phyloP scores from a whole-genome alignment of 2,888 invertebrate species.

The Morpho deidamia region DNA sequence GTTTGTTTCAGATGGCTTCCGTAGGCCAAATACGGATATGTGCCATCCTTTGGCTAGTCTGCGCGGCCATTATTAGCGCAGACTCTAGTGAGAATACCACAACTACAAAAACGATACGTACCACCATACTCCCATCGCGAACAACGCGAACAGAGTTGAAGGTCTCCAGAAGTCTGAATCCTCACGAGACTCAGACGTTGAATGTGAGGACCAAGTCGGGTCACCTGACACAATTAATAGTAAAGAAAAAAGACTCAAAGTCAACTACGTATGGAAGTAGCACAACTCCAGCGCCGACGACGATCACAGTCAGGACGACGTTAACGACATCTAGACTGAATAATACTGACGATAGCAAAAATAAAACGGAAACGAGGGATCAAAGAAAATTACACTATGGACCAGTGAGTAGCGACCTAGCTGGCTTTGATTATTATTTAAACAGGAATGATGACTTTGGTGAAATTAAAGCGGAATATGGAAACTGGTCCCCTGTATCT shows the following conservation, averaged over 20 bases:
- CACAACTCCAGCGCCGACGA: constrained; percentile 47
- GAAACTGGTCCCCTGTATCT: constrained; percentile 75
- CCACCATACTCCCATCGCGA: constrained; percentile 74
- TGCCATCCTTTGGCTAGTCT: constrained; percentile 56
- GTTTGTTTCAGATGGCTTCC: constrained; percentile 70
- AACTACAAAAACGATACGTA: constrained; percentile 62
- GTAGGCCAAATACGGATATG: constrained; percentile 54
- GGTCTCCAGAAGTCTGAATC: constrained; percentile 86
- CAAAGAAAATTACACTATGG: constrained; percentile 65
- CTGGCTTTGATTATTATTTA: constrained; percentile 69
- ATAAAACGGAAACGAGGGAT: constrained; percentile 64
- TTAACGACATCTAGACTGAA: constrained; percentile 35
- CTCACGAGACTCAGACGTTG: constrained; percentile 86
- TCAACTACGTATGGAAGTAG: constrained; percentile 42
- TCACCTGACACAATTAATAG: constrained; percentile 86
- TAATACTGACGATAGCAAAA: constrained; percentile 49
- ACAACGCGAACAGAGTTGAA: constrained; percentile 86
- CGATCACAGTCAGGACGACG: constrained; percentile 49
- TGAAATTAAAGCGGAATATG: constrained; percentile 70
- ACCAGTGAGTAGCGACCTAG: constrained; percentile 61
- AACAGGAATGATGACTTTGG: constrained; percentile 63
- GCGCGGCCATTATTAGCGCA: constrained; percentile 36
- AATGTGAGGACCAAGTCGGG: constrained; percentile 88
- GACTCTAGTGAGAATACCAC: constrained; percentile 54
- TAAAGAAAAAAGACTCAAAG: constrained; percentile 83